phyloP scores from a whole-genome alignment of 1,140 invertebrate genomes.

The Thaumatotibia leucotreta region DNA sequence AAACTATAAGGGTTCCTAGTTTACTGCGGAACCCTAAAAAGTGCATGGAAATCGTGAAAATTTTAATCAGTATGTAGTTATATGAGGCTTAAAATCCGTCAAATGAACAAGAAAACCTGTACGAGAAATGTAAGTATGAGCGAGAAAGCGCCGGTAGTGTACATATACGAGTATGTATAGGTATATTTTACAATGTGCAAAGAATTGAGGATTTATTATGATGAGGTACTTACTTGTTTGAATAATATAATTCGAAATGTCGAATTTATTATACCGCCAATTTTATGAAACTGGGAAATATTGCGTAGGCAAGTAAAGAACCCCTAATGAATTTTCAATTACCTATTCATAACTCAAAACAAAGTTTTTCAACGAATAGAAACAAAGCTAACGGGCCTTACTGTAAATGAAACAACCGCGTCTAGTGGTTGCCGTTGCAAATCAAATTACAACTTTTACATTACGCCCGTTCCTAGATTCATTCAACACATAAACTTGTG shows the following conservation, averaged over 20 bases:
- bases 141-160: too few relatives aligned
- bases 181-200: too few relatives aligned
- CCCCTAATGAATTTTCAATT: slow-evolving; percentile 23
- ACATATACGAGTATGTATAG: too few relatives aligned
- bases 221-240: too few relatives aligned
- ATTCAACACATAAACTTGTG: slow-evolving; percentile 47
- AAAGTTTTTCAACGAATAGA: slow-evolving; percentile 33
- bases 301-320: not conserved
- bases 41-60: too few relatives aligned
- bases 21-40: too few relatives aligned
- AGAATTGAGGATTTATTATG: too few relatives aligned
- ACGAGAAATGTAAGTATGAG: too few relatives aligned
- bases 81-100: too few relatives aligned
- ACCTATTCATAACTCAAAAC: slow-evolving; percentile 32
- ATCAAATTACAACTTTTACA: slow-evolving; percentile 54
- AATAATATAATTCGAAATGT: not conserved
- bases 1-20: too few relatives aligned
- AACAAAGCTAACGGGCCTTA: slow-evolving; percentile 28
- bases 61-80: too few relatives aligned
- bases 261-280: not conserved
- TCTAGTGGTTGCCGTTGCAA: slow-evolving; percentile 40
- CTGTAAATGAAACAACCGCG: slow-evolving; percentile 32
- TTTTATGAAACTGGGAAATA: not conserved
- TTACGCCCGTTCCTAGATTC: slow-evolving; percentile 37
- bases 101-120: too few relatives aligned